phyloP scores from a whole-genome alignment of 1,140 invertebrate genomes.

The Diuraphis noxia region DNA sequence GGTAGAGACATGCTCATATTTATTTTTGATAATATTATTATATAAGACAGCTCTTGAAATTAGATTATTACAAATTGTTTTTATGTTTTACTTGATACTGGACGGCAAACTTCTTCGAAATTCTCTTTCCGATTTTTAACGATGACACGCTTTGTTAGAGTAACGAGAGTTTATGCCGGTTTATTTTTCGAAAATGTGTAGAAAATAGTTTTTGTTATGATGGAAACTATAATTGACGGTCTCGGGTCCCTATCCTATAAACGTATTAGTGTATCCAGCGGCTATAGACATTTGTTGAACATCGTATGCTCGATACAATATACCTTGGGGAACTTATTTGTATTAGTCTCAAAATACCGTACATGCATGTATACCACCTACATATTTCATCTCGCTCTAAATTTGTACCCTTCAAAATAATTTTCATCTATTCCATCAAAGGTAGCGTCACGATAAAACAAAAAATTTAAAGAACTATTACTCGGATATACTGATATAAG shows the following conservation, averaged over 20 bases:
- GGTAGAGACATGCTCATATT: not conserved
- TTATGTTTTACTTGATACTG: not conserved
- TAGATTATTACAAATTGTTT: not conserved
- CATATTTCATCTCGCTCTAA: not conserved
- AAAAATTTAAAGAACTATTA: not conserved
- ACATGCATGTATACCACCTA: not conserved
- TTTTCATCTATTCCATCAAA: not conserved
- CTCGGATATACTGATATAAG: not conserved
- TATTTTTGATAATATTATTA: not conserved
- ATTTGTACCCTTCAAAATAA: not conserved
- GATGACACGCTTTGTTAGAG: not conserved
- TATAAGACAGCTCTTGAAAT: not conserved
- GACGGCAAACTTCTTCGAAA: not conserved
- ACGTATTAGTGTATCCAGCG: not conserved
- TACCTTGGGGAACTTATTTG: not conserved
- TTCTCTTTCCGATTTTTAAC: not conserved
- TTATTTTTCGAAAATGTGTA: not conserved
- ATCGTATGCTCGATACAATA: not conserved
- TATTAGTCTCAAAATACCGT: not conserved
- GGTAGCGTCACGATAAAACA: not conserved
- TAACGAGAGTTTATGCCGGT: not conserved
- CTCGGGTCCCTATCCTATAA: not conserved
- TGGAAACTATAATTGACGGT: conserved; percentile 18
- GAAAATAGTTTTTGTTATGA: not conserved
- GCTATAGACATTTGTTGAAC: not conserved